Evolutionary conservation across 2,113 vertebrate species (phyloP), one percentile per base, ranked within the genome.

Genomic region (Chascanopsetta lugubris): DNA sequence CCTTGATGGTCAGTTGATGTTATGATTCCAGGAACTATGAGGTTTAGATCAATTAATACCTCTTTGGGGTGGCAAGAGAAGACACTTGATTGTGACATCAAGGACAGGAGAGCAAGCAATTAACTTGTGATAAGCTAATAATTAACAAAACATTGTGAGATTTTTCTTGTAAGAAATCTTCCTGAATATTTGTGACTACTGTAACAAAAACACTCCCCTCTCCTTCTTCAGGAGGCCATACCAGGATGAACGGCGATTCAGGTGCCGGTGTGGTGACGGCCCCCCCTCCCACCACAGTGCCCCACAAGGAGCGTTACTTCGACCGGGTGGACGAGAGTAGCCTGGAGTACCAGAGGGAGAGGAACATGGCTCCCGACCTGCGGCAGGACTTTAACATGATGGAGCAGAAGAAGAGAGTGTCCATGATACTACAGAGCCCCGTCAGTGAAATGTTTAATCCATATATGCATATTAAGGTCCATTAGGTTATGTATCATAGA

Each of bases 351-450:
- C 91, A 98, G 88, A 91, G 97, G 45, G 97, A 99, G 83, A 94
- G 97, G 72, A 99, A 99, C 84, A 99, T 99, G 97, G 97, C 97
- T 0, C 97, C 97, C 0, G 97, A 98, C 84, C 95, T 99, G 57
- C 93, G 97, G 55, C 97, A 99, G 86, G 97, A 99, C 89, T 99
- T 99, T 85, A 99, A 99, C 80, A 99, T 99, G 97, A 99, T 99
- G 97, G 97, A 99, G 77, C 97, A 99, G 70, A 95, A 94, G 83
- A 99, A 99, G 87, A 92, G 97, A 67, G 97, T 99, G n/a, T 99
- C 97, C 82, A 98, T 99, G 96, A 99, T 99, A 38, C 94, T 99
- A 40, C 97, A 99, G 64, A 99, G 97, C 55, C 97, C 97, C 3
- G 97, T 99, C 88, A 95, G 94, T 81, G 47, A 75, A 22, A 36